A percentile compares a stretch with the other conserved stretches of the same genome.
These are phyloP conservation scores for Leptodactylus fuscus DNA, from an alignment of 2,113 vertebrate genomes.

Conservation along the genomic window DNA sequence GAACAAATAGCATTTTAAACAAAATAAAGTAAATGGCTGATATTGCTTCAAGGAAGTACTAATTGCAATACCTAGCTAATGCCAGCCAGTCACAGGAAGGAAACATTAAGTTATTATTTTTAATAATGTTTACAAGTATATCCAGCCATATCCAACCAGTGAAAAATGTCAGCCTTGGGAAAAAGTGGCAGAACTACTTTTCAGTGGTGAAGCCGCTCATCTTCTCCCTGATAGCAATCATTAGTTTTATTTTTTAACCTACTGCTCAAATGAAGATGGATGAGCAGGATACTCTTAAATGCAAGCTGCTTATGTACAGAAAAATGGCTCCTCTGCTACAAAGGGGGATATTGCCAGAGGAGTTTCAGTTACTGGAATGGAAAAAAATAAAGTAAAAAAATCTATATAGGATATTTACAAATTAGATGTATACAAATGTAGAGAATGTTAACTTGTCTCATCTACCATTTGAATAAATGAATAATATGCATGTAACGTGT, in stretches of 20 bases:
- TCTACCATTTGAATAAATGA: too few species aligned
- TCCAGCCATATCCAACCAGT: conserved; percentile 87
- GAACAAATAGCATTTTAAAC: conserved; percentile 81
- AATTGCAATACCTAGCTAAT: conserved; percentile 90
- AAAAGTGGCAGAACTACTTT: conserved; percentile 88
- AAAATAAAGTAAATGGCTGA: conserved; percentile 78
- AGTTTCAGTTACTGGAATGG: conserved; percentile 64
- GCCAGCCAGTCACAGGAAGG: conserved; percentile 85
- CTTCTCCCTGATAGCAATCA: conserved; percentile 88
- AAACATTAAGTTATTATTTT: conserved; percentile 95
- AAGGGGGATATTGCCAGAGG: conserved; percentile 67
- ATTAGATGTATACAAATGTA: too few species aligned
- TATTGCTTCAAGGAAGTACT: conserved; percentile 81
- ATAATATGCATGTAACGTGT: too few species aligned
- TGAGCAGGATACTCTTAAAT: conserved; percentile 81
- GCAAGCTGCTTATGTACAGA: conserved; percentile 82
- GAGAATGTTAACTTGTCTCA: too few species aligned
- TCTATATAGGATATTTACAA: too few species aligned
- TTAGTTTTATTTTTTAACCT: conserved; percentile 94
- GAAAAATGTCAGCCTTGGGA: conserved; percentile 91
- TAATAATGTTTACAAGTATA: conserved; percentile 96
- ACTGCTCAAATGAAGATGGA: conserved; percentile 91
- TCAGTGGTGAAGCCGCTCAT: conserved; percentile 87
- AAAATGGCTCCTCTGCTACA: conserved; percentile 77
- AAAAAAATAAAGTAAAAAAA: conserved; percentile 59